Evolutionary conservation across 2,797 vertebrate genomes (phyloP).

Genomic region (Craterocephalus amniculus): DNA sequence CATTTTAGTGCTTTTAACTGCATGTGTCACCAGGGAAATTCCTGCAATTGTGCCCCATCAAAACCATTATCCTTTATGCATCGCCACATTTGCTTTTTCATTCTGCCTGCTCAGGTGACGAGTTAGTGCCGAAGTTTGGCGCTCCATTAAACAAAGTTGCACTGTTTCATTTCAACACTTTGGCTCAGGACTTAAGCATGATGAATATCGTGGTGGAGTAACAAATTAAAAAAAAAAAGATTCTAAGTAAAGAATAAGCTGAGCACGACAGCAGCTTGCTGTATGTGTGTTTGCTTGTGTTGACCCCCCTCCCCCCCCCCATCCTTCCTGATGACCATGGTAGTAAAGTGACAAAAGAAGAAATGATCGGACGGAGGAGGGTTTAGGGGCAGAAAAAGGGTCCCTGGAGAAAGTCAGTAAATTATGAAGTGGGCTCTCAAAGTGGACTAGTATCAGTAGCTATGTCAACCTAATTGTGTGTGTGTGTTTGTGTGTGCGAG

Average conservation of each 20-base stretch:
- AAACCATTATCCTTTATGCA: slow-evolving; percentile 73
- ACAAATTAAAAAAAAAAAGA: slow-evolving; percentile 26
- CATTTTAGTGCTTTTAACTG: slow-evolving; percentile 74
- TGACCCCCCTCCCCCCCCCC: too few species aligned
- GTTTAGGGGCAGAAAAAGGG: slow-evolving; percentile 55
- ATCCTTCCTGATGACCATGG: slow-evolving; percentile 66
- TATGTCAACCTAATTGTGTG: slow-evolving; percentile 72
- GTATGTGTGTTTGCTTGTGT: slow-evolving; percentile 27
- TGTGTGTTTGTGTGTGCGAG: slow-evolving; percentile 57
- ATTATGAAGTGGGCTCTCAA: slow-evolving; percentile 73
- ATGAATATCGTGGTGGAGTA: slow-evolving; percentile 49
- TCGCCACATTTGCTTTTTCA: slow-evolving; percentile 66
- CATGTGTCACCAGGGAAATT: slow-evolving; percentile 73
- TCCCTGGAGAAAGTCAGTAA: slow-evolving; percentile 74
- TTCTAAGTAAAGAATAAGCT: slow-evolving; percentile 52
- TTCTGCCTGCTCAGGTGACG: slow-evolving; percentile 49
- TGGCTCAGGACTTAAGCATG: slow-evolving; percentile 56
- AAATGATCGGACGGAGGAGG: slow-evolving; percentile 64
- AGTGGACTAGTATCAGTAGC: slow-evolving; percentile 71
- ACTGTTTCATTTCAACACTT: slow-evolving; percentile 61
- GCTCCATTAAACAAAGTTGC: slow-evolving; percentile 69
- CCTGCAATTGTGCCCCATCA: slow-evolving; percentile 63
- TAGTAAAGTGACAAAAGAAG: slow-evolving; percentile 76
- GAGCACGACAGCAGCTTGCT: slow-evolving; percentile 37
- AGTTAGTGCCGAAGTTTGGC: slow-evolving; percentile 55